These are phyloP conservation scores for Apantesis nais DNA, from an alignment of 2,888 invertebrate genomes.

Conservation along the genomic window DNA sequence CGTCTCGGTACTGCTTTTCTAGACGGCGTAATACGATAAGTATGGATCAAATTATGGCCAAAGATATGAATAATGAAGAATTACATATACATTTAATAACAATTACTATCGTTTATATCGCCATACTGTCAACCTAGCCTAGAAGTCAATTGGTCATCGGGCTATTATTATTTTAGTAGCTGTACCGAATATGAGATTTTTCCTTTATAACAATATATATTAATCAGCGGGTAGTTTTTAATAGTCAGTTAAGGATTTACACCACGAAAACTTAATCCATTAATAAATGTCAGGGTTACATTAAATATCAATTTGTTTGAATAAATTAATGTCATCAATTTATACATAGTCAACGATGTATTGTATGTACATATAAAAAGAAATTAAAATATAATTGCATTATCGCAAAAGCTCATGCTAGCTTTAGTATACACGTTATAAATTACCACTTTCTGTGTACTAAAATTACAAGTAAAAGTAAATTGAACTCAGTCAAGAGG, in stretches of 20 bases:
- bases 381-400: constrained; percentile 1
- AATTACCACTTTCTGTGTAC: constrained; percentile 5
- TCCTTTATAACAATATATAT: not conserved
- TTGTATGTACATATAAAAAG: not conserved
- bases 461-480: not conserved
- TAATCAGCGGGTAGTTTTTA: not conserved
- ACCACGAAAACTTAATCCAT: not conserved
- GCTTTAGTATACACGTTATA: not conserved
- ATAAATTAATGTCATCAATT: not conserved
- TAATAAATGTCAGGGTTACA: not conserved
- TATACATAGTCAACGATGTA: not conserved
- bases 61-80: constrained; percentile 21
- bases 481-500: constrained; percentile 28
- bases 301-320: not conserved
- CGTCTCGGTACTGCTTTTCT: constrained; percentile 10
- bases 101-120: not conserved
- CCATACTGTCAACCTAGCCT: not conserved
- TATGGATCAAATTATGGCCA: constrained; percentile 12
- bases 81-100: constrained; percentile 7
- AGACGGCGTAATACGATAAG: not conserved
- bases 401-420: not conserved
- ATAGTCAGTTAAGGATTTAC: not conserved
- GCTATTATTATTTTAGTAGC: constrained; percentile 4
- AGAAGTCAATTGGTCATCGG: not conserved
- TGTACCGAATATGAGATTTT: not conserved